A percentile compares a stretch with the other conserved stretches of the same genome.
Evolutionary conservation across 2,888 invertebrate species (phyloP).

Genomic region (Griposia aprilina): DNA sequence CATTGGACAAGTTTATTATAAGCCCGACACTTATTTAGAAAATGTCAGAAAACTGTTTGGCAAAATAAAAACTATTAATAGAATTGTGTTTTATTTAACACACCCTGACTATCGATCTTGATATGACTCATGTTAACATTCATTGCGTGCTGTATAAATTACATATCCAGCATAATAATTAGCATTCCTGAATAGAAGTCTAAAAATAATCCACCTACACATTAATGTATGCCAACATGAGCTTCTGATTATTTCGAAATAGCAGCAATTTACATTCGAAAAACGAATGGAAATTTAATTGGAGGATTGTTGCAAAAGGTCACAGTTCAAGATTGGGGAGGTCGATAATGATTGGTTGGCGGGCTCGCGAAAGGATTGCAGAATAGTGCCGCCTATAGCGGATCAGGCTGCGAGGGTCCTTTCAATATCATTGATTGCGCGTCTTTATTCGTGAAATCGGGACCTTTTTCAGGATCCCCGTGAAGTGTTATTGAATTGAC

Average conservation of each 20-base stretch:
- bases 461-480: constrained; percentile 68
- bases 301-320: constrained; percentile 78
- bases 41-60: background rate
- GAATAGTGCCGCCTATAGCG: constrained; percentile 65
- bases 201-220: constrained; percentile 59
- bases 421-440: constrained; percentile 77
- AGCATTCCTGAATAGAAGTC: constrained; percentile 50
- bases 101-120: constrained; percentile 38
- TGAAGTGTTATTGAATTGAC: constrained; percentile 71
- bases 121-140: constrained; percentile 46
- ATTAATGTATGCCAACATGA: constrained; percentile 39
- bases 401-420: constrained; percentile 56
- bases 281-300: constrained; percentile 73
- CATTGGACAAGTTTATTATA: constrained; percentile 44
- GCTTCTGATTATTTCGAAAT: constrained; percentile 52
- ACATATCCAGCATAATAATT: constrained; percentile 53
- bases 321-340: constrained; percentile 81
- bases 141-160: constrained; percentile 39
- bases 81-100: constrained; percentile 26
- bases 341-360: constrained; percentile 79
- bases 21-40: constrained; percentile 18
- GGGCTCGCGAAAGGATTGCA: constrained; percentile 68
- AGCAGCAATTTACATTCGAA: constrained; percentile 67
- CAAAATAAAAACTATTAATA: constrained; percentile 4
- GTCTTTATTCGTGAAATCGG: constrained; percentile 70